These are phyloP conservation scores for Tetraneura akinire DNA, from an alignment of 1,140 invertebrate species.

Conservation along the genomic window DNA sequence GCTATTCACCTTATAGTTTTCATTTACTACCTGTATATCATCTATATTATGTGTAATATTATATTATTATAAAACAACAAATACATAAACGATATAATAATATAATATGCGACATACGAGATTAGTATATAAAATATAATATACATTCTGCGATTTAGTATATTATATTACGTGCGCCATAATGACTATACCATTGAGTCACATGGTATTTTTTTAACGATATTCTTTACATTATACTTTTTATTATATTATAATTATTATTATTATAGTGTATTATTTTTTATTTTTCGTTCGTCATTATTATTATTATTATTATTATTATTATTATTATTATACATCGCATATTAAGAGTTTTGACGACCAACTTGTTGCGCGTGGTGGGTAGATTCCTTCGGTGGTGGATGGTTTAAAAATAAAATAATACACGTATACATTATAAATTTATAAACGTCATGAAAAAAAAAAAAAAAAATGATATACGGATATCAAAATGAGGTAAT, in stretches of 20 bases:
- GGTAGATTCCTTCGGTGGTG: not conserved
- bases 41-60: too few species aligned
- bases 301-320: not conserved
- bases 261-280: too few species aligned
- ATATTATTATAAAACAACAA: too few species aligned
- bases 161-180: not conserved
- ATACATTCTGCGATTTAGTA: too few species aligned
- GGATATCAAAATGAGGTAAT: conserved; percentile 41
- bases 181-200: conserved; percentile 21
- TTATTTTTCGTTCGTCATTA: not conserved
- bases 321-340: not conserved
- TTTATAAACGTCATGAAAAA: not conserved
- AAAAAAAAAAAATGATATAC: not conserved
- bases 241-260: not conserved
- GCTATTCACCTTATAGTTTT: too few species aligned
- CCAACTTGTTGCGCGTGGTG: not conserved
- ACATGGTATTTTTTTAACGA: conserved; percentile 22
- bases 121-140: too few species aligned
- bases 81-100: too few species aligned
- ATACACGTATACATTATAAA: not conserved
- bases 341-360: not conserved
- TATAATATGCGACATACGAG: too few species aligned
- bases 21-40: not conserved
- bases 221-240: not conserved
- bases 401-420: too few species aligned